A percentile compares a stretch with the other conserved stretches of the same genome.
Evolutionary conservation across 2,888 invertebrate genomes (phyloP).

Genomic region (Stegophylla sp.): DNA sequence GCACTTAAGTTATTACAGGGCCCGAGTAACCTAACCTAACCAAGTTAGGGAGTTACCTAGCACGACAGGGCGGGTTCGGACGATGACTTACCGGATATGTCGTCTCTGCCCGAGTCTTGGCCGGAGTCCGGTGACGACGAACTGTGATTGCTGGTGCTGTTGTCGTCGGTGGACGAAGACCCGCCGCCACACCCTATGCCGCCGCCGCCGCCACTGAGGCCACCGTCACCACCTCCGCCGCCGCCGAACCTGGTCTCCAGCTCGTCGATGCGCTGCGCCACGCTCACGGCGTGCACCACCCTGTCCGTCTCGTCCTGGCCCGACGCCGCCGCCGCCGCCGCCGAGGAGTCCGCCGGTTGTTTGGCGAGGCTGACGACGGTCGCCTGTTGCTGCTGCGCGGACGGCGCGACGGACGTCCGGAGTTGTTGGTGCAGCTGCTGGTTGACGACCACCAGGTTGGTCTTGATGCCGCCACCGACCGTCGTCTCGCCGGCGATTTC

Average conservation of each 20-base stretch:
- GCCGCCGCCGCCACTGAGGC: background rate
- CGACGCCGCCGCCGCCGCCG: background rate
- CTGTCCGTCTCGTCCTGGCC: conserved; percentile 42
- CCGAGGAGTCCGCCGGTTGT: background rate
- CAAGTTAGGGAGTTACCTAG: too few relatives aligned
- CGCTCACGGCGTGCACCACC: conserved; percentile 37
- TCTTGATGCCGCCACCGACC: background rate
- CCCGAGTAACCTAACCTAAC: too few relatives aligned
- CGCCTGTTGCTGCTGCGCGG: background rate
- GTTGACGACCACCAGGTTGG: background rate
- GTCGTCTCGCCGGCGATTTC: conserved; percentile 1
- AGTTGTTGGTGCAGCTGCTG: background rate
- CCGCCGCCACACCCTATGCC: conserved; percentile 15
- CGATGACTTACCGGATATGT: conserved; percentile 36
- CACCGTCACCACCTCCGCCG: background rate
- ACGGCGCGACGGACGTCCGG: background rate
- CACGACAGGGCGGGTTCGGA: background rate
- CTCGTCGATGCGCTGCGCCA: conserved; percentile 50
- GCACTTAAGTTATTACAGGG: too few relatives aligned
- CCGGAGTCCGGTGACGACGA: conserved; percentile 51
- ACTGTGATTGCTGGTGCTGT: conserved; percentile 50
- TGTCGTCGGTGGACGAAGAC: conserved; percentile 46
- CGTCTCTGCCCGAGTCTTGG: conserved; percentile 54
- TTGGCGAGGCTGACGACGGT: background rate
- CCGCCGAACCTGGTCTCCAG: conserved; percentile 42